Conservation (phyloP, 2,888 invertebrate genomes). For the Agriopis marginaria region DNA sequence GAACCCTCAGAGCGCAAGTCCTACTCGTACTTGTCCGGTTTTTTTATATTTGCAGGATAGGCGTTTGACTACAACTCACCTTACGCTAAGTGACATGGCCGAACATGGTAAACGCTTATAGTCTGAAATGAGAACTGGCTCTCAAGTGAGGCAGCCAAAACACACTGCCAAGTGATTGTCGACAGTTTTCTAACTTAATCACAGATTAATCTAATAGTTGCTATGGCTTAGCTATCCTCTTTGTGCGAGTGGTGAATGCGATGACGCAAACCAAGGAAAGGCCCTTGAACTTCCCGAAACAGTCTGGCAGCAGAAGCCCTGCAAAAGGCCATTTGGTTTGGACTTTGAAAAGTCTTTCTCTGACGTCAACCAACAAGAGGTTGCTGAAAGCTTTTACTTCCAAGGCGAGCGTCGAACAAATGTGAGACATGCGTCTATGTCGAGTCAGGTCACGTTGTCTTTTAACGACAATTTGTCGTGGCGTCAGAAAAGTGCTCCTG, state of each 20-base stretch:
- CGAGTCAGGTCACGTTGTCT: conserved; percentile 6
- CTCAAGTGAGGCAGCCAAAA: too few relatives aligned
- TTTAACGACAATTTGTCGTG: background rate
- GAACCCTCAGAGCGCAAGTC: too few relatives aligned
- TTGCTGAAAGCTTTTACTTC: background rate
- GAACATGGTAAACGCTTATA: too few relatives aligned
- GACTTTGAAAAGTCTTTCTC: conserved; percentile 19
- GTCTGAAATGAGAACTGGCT: too few relatives aligned
- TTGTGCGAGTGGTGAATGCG: background rate
- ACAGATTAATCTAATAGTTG: background rate
- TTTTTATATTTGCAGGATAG: too few relatives aligned
- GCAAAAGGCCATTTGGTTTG: conserved; percentile 14
- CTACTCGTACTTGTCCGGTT: too few relatives aligned
- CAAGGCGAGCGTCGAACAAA: background rate
- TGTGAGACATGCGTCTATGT: background rate
- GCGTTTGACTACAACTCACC: too few relatives aligned
- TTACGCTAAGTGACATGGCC: too few relatives aligned
- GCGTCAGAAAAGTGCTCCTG: background rate
- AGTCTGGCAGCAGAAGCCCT: conserved; percentile 8
- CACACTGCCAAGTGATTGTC: too few relatives aligned
- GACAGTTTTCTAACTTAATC: background rate
- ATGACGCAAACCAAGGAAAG: conserved; percentile 10
- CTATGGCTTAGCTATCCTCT: background rate
- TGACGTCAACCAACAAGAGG: conserved; percentile 14
- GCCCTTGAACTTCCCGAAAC: conserved; percentile 11